Base-by-base conservation (phyloP, 2,797 vertebrate species). In the Acanthurus leucopareius region DNA sequence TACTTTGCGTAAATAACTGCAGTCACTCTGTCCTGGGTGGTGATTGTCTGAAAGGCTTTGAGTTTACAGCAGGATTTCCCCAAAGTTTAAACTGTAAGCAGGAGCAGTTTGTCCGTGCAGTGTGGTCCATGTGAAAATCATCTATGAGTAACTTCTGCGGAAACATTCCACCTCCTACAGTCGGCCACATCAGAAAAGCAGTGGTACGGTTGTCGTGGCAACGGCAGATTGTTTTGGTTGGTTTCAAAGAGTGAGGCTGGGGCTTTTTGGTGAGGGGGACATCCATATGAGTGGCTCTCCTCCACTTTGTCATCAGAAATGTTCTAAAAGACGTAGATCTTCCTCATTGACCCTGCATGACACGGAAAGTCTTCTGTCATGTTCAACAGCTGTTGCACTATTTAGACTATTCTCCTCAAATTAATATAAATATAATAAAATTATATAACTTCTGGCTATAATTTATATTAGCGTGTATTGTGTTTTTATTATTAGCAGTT, bases 161-260 rank as follows among this genome's bases (percentile, higher is more conserved):
- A 83, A 83, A 87, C 44, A 49, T 84, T 75, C 69, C 61, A 47
- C 70, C 73, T 80, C 83, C 82, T 59, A 77, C 84, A 16, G 67
- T 57, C 64, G 6, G 16, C 83, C 83, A 86, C 88, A 87, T 87
- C 32, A 81, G 57, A 86, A 86, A 49, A 40, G 40, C 40, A 20
- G 28, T 19, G 0, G 59, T 1, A 1, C 5, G 0, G 75, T 86
- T 68, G 75, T 64, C 83, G 44, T 62, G 71, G 86, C 32, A 68
- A 71, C 59, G 0, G 15, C 64, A 47, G 64, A 67, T 84, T 87
- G 79, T 90, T 92, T 84, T 76, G 77, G 40, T 73, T 47, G 66
- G 53, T 83, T 68, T 80, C 51, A 63, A 44, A 5, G n/a, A 25
- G 38, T 28, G 47, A 69, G 60, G 57, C 25, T 17, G 49, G 48